Conservation (phyloP, 2,113 vertebrate genomes). For the Trogon melanurus region DNA sequence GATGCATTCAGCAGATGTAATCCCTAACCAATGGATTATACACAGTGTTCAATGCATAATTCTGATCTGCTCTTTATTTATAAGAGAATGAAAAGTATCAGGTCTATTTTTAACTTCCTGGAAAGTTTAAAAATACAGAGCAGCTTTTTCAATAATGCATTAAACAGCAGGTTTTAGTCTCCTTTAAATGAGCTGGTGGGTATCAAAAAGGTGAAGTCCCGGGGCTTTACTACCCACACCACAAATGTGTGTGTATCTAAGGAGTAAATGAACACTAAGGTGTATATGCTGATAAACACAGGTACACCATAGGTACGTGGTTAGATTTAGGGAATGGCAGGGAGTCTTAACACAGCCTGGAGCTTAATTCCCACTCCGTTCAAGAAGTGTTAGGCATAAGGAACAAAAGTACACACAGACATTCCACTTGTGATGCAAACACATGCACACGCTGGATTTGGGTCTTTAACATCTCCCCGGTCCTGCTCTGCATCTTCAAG, state of each 20-base stretch:
- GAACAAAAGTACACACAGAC: accelerated
- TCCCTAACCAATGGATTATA: conserved; percentile 51
- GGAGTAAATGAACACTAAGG: neutral
- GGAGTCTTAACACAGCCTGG: neutral
- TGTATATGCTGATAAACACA: neutral
- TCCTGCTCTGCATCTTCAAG: neutral
- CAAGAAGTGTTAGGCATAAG: no score
- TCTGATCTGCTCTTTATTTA: conserved; percentile 41
- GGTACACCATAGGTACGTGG: accelerated
- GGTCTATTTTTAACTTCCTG: conserved; percentile 65
- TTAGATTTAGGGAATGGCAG: neutral
- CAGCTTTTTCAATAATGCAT: conserved; percentile 51
- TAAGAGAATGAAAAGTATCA: conserved; percentile 47
- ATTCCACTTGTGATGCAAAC: neutral
- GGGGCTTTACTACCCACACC: neutral
- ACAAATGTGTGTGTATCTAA: accelerated
- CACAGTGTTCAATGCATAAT: conserved; percentile 25
- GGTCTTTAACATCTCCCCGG: neutral
- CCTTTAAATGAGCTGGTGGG: neutral
- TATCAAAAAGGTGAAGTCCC: neutral
- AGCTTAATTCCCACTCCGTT: neutral
- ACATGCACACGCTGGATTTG: accelerated
- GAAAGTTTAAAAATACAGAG: conserved; percentile 56
- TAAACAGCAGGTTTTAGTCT: conserved; percentile 20
- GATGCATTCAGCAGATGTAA: conserved; percentile 45